Base-by-base conservation (phyloP, 2,113 vertebrate species). In the Oryzias curvinotus region DNA sequence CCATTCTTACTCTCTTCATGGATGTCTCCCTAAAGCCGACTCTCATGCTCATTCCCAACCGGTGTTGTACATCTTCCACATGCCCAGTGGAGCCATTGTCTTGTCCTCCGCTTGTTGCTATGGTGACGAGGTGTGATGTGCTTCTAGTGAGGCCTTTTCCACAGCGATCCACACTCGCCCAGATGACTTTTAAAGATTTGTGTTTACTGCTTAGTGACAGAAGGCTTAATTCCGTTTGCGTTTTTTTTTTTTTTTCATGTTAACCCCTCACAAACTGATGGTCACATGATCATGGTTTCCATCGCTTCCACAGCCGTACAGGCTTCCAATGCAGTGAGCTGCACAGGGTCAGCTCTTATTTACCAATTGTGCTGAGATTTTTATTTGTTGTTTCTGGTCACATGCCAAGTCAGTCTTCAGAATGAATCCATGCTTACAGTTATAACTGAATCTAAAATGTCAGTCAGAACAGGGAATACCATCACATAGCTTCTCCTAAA, bases 101-200 rank as follows among this genome's bases (percentile, higher is more conserved):
- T 70, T 89, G 82, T 87, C 67, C 66, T 73, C 82, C 77, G 81
- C 71, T 82, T 88, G 90, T 92, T 92, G 83, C 91, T 85, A 92
- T 92, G 90, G 88, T 67, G 84, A 92, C 65, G 72, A 73, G 85
- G 85, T 82, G 80, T 28, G 53, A 87, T 82, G 58, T 65, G 73
- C 85, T 58, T 59, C 75, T 76, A 68, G 68, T 16, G 58, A 86
- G 86, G 79, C 83, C 86, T 82, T 85, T 49, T 45, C 75, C 63
- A 85, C 61, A 62, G 1, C 61, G 36, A 68, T 85, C 71, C 57
- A 72, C 77, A 28, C 63, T 78, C 55, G 54, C 79, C 76, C 78
- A 60, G 45, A 30, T 73, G 83, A 86, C 80, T 86, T 77, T 77
- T 53, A 36, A 63, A 51, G 73, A 56, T 50, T 68, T 84, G 80